Base-by-base conservation (phyloP, 2,113 vertebrate genomes). In the Empidonax alnorum region DNA sequence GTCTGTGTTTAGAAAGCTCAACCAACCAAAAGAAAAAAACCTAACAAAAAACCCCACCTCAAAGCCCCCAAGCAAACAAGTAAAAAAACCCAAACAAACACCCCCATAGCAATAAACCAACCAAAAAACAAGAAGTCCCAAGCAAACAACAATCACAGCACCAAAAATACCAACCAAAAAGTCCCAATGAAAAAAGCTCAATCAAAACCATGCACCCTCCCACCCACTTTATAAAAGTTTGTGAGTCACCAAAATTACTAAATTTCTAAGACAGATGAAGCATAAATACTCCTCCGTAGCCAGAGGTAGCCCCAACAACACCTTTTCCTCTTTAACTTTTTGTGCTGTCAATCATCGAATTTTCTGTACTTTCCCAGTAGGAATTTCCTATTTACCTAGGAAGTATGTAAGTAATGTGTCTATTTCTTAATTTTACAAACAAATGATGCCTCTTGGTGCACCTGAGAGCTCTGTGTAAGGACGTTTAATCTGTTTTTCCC, bases 141-240 rank as follows among this genome's bases (percentile, higher is more conserved):
- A 23, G 47, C 33, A 33, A 56, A 74, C 67, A 31, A 1, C 5
- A 33, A 7, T 2, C 28, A 39, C 6, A 49, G 4, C 6, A 52
- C 30, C 7, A 41, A 73, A 84, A 46, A 20, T 6, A 47, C 2
- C 31, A 44, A n/a, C 13, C 24, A 44, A 14, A 59, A 66, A 66
- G 14, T 35, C 8, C 9, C 6, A 14, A 12, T 3, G 9, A 73
- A 42, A 73, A 37, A 24, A 3, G 12, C 2, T 4, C 8, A 35
- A 7, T 33, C 12, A 6, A 58, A 42, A 0, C 7, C 6, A 5
- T 2, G 5, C 5, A 22, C 10, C 14, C 2, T 68, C 3, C 27
- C 8, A 27, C 4, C 8, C 2, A 14, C 8, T 89, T 10, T 8
- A 39, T 46, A 58, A 17, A 33, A 10, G 3, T 9, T 42, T 65